Percentiles rank a stretch among this genome's conserved stretches.
Evolutionary conservation across 2,113 vertebrate genomes (phyloP).

Genomic region (Rhipidura dahli): DNA sequence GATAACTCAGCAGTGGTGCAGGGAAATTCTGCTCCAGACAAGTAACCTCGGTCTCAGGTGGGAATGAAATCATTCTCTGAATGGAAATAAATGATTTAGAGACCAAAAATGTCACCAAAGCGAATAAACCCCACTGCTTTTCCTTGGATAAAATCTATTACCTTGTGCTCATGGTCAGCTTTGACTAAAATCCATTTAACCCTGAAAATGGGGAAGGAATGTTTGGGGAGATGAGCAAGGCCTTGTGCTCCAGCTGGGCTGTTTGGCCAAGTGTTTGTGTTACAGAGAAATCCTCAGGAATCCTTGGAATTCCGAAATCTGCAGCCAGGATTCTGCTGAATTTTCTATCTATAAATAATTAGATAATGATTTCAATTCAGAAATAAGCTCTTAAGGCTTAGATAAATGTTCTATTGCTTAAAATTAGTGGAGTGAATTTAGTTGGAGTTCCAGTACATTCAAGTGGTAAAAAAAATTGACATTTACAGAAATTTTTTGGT

Average conservation of each 20-base stretch:
- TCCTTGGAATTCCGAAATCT: not conserved
- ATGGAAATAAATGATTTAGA: not conserved
- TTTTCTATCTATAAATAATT: not conserved
- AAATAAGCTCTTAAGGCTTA: not conserved
- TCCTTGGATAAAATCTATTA: not conserved
- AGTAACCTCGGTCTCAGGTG: not conserved
- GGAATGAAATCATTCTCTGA: not conserved
- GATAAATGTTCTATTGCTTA: not conserved
- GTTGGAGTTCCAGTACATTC: not conserved
- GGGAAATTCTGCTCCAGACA: not conserved
- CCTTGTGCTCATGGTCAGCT: not conserved
- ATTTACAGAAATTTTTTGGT: not conserved
- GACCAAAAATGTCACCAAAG: not conserved
- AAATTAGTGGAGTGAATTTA: not conserved
- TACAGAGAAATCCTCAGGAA: not conserved
- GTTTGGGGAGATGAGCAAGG: not conserved
- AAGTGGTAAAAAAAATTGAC: not conserved
- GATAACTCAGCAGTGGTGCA: not conserved
- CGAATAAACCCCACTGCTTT: not conserved
- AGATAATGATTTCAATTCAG: not conserved
- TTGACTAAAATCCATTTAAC: not conserved
- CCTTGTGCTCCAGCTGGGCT: not conserved
- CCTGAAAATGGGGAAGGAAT: not conserved
- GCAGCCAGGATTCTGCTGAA: not conserved
- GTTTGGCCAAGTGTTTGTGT: not conserved